Conservation (phyloP, 2,113 vertebrate species). For the Alexandromys fortis region DNA sequence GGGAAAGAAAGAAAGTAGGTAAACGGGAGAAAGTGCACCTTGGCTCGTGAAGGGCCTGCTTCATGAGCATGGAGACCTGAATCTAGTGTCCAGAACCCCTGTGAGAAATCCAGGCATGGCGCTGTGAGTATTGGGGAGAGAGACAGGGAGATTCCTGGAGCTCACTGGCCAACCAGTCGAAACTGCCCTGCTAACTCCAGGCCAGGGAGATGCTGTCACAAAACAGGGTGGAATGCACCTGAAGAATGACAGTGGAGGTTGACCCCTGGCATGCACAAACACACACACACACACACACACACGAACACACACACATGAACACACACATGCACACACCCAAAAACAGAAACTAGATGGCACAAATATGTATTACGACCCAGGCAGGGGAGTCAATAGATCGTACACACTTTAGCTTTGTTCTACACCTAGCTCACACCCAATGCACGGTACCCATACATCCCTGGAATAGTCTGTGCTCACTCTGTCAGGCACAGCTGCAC, state of each 20-base stretch:
- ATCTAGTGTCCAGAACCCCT: neutral
- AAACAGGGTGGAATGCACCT: neutral
- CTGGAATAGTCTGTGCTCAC: rapidly evolving
- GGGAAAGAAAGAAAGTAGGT: neutral
- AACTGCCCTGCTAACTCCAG: neutral
- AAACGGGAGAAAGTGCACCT: neutral
- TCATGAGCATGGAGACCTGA: neutral
- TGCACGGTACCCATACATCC: rapidly evolving
- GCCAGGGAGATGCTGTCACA: neutral
- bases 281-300: neutral
- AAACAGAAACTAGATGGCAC: neutral
- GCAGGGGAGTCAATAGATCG: neutral
- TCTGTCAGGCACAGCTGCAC: rapidly evolving
- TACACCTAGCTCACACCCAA: too few species aligned
- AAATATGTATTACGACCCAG: neutral
- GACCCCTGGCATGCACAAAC: too few species aligned
- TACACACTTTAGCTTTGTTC: neutral
- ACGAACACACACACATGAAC: neutral
- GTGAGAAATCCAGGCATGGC: neutral
- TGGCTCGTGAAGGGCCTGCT: neutral
- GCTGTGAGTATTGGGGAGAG: neutral
- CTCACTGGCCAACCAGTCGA: neutral
- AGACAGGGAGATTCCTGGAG: neutral
- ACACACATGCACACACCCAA: neutral
- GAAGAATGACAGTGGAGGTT: neutral